Base-by-base conservation (phyloP, 2,113 vertebrate genomes). In the Anseranas semipalmata region DNA sequence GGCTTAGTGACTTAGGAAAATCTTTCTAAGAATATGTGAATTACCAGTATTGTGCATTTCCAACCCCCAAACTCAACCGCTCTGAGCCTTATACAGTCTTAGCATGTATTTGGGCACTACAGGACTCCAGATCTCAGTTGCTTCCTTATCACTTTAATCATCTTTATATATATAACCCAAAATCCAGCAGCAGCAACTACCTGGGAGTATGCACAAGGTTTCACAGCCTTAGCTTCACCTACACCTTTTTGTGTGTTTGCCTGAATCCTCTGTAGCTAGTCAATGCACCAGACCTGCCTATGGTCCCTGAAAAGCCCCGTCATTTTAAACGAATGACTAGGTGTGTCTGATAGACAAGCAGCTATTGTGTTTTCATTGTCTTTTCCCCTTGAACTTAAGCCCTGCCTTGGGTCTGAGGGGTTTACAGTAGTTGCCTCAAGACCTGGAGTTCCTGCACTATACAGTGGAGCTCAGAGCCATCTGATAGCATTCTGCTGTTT, bases 401-500 rank as follows among this genome's bases (percentile, higher is more conserved):
- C 0, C 0, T 53, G 24, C 48, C 48, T 80, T 43, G 39, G 0
- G 33, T 39, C 37, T 43, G 50, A 79, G 46, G 22, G 6, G 2
- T n/a, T 93, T 41, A 53, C 46, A 30, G 43, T 50, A 80, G 24
- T 16, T 80, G 62, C 41, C n/a, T 71, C 50, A 62, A 39, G 39
- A n/a, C 20, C 60, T 66, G 45, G 12, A 14, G 82, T 82, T 92
- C 37, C 41, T 82, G 46, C 33, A 53, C 9, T 52, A 27, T 32
- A 8, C 0, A 0, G 33, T 71, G 66, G 14, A 63, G n/a, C 71
- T 79, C 66, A 63, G 83, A 90, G 79, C 74, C 56, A 27, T 30
- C 50, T 85, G 79, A 74, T 8, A 35, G 41, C n/a, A 13, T 90
- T 74, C 52, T 82, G 17, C 50, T 78, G 50, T 50, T 87, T 62